phyloP scores from a whole-genome alignment of 2,888 invertebrate genomes.

The Cheilosia impressa region DNA sequence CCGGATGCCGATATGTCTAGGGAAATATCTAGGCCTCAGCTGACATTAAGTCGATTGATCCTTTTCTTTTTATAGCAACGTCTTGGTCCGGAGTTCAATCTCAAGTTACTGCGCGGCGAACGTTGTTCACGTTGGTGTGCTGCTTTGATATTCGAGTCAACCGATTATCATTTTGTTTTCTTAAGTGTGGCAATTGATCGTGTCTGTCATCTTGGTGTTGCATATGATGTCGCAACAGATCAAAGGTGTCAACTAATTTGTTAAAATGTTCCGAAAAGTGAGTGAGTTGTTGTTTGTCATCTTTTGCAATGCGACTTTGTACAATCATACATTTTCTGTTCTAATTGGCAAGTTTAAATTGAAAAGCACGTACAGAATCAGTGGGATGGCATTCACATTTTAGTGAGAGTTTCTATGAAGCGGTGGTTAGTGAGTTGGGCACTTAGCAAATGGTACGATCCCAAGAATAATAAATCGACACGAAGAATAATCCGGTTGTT shows the following conservation, averaged over 20 bases:
- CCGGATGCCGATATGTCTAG: conserved; percentile 55
- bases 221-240: conserved; percentile 72
- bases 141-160: conserved; percentile 71
- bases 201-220: conserved; percentile 70
- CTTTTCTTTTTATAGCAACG: conserved; percentile 56
- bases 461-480: no score
- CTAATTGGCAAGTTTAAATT: no score
- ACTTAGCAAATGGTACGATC: no score
- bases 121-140: conserved; percentile 1
- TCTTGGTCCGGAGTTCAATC: conserved; percentile 37
- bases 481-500: no score
- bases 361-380: no score
- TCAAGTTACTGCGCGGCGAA: conserved; percentile 35
- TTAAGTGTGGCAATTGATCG: conserved; percentile 72
- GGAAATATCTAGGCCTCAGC: conserved; percentile 17
- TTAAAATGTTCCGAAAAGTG: conserved; percentile 52
- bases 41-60: conserved; percentile 24
- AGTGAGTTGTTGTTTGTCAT: conserved; percentile 36
- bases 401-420: no score
- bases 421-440: no score
- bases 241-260: conserved; percentile 73
- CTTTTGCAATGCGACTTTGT: neutral
- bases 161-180: conserved; percentile 59
- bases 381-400: no score
- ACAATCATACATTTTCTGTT: no score